Evolutionary conservation across 2,888 invertebrate species (phyloP).

Genomic region (Drosophila bunnanda): DNA sequence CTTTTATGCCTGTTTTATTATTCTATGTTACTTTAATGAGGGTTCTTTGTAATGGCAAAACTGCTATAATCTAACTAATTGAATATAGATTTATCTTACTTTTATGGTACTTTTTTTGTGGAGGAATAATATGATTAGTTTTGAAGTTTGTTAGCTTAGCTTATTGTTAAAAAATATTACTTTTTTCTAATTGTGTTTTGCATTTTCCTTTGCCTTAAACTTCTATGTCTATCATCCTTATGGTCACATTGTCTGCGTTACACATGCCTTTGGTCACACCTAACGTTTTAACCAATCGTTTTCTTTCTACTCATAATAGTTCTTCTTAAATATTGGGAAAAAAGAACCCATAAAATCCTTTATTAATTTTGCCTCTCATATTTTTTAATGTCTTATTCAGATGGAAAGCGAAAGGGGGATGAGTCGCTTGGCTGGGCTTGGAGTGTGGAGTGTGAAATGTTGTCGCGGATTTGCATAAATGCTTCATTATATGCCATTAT

Average conservation of each 20-base stretch:
- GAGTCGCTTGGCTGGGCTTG: not conserved
- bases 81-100: not conserved
- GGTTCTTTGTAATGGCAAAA: not conserved
- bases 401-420: not conserved
- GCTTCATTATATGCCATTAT: slow-evolving; percentile 67
- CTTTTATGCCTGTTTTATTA: not conserved
- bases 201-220: not conserved
- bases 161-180: no score
- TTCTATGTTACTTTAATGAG: not conserved
- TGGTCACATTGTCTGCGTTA: not conserved
- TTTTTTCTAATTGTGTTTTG: not conserved
- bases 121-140: not conserved
- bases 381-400: slow-evolving; percentile 9
- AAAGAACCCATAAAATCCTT: not conserved
- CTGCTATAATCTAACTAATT: not conserved
- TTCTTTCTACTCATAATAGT: not conserved
- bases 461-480: slow-evolving; percentile 67
- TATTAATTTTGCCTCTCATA: not conserved
- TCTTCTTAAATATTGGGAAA: not conserved
- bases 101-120: not conserved
- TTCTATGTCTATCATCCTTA: not conserved
- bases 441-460: slow-evolving; percentile 29
- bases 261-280: not conserved
- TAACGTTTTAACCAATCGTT: not conserved
- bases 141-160: no score